Evolutionary conservation across 2,797 vertebrate species (phyloP).

Genomic region (Pristis pectinata): DNA sequence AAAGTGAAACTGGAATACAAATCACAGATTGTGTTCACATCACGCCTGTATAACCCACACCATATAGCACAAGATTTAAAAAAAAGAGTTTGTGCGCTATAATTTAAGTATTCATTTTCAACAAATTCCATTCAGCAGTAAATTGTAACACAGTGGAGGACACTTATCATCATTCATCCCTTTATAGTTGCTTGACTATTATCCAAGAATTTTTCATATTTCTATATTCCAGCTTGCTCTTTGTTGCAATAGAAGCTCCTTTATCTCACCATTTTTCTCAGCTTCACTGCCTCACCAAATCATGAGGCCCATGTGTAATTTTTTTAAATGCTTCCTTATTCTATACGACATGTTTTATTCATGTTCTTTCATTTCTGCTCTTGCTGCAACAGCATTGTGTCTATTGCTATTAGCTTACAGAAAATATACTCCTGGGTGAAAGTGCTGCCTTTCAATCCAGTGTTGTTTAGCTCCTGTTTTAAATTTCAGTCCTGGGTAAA

Average conservation of each 20-base stretch:
- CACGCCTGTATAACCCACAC: not conserved
- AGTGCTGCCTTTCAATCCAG: not conserved
- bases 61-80: not conserved
- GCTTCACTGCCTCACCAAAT: not conserved
- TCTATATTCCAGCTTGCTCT: not conserved
- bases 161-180: not conserved
- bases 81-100: not conserved
- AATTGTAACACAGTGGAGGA: not conserved
- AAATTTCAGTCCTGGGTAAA: not conserved
- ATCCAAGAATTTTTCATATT: not conserved
- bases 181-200: not conserved
- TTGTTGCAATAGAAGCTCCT: not conserved
- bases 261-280: slow-evolving; percentile 16
- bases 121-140: slow-evolving; percentile 11
- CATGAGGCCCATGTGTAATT: not conserved
- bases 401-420: not conserved
- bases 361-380: not conserved
- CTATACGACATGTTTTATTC: not conserved
- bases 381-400: not conserved
- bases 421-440: not conserved
- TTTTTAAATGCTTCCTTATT: slow-evolving; percentile 16
- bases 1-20: not conserved
- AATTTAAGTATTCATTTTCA: slow-evolving; percentile 26
- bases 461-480: not conserved
- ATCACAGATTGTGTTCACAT: too few relatives aligned